phyloP scores from a whole-genome alignment of 2,797 vertebrate genomes.

The Ceryle rudis region DNA sequence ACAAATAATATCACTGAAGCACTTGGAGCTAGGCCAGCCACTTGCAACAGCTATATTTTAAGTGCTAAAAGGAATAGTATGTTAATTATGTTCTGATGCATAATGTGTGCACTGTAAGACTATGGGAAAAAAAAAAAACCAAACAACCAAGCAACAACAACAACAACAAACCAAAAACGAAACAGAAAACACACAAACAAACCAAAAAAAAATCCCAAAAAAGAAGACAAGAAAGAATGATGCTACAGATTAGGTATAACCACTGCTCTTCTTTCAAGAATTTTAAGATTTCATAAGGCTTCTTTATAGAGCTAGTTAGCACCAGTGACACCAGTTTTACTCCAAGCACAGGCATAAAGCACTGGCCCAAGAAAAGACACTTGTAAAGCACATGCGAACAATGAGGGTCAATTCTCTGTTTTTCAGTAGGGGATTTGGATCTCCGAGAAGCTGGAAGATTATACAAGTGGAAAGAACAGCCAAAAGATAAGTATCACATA shows the following conservation, averaged over 20 bases:
- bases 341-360: neutral
- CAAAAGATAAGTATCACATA: neutral
- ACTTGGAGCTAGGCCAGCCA: neutral
- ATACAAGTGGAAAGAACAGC: neutral
- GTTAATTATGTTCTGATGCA: neutral
- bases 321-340: neutral
- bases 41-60: neutral
- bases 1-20: neutral
- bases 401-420: neutral
- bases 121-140: no score
- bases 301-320: neutral
- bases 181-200: no score
- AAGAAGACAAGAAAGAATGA: neutral
- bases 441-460: neutral
- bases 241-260: neutral
- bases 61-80: neutral
- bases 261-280: neutral
- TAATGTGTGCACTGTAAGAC: neutral
- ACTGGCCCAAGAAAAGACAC: neutral
- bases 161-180: no score
- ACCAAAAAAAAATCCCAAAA: no score
- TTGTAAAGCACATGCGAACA: neutral
- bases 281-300: slow-evolving; percentile 1
- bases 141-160: no score
- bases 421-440: neutral